These are phyloP conservation scores for Pomatorhinus ruficollis DNA, from an alignment of 2,113 vertebrate species.

Conservation along the genomic window DNA sequence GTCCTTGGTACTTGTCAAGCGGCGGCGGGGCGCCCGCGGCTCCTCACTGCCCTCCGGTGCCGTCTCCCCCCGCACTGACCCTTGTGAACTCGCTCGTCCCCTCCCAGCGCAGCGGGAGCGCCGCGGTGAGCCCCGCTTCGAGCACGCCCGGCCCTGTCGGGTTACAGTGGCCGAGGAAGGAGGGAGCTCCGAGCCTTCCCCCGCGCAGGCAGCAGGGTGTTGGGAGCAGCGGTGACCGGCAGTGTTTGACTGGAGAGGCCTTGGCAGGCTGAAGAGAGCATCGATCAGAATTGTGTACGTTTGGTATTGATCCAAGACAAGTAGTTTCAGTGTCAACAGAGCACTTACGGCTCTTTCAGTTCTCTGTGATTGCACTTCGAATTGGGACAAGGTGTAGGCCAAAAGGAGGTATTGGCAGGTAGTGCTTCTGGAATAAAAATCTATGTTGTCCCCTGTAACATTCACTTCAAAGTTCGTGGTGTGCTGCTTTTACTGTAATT, in stretches of 20 bases:
- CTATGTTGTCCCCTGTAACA: neutral
- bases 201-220: neutral
- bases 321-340: constrained; percentile 40
- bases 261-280: constrained; percentile 31
- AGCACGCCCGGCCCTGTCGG: constrained; percentile 23
- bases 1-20: neutral
- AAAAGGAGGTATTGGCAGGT: neutral
- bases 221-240: constrained; percentile 25
- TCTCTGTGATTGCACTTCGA: neutral
- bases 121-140: neutral
- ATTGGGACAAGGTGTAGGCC: neutral
- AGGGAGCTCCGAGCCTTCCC: neutral
- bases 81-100: neutral
- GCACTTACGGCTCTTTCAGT: neutral
- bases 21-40: neutral
- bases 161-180: neutral
- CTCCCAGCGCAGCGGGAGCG: neutral
- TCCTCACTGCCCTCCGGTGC: neutral
- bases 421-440: neutral
- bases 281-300: constrained; percentile 42
- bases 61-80: neutral
- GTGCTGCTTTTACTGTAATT: neutral
- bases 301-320: constrained; percentile 57
- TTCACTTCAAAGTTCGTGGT: neutral
- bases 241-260: constrained; percentile 21